Base-by-base conservation (phyloP, 2,797 vertebrate genomes). In the Enteromius radiatus region DNA sequence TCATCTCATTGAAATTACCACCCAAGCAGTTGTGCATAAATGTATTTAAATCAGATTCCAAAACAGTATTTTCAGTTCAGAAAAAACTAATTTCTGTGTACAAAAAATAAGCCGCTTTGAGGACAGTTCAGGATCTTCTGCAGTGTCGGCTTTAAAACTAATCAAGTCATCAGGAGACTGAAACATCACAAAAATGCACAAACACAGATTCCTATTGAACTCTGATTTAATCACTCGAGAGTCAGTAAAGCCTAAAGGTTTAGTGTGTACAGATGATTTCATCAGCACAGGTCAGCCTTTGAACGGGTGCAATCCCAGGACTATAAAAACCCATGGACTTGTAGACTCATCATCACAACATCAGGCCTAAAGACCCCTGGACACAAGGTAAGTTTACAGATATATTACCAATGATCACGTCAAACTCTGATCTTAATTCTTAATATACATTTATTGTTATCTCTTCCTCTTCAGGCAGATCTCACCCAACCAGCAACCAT, bases 211-310 rank as follows among this genome's bases (percentile, higher is more conserved):
- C 79, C 26, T n/a, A 21, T 23, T 86, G 89, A 87, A 91, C 91
- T 93, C 92, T 89, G 91, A 52, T 61, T 85, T 1, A 11, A 78
- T 81, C 82, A 69, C 33, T 28, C 79, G n/a, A 76, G 84, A 88
- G 78, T 88, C 86, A 49, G 61, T 73, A 81, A 76, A 52, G 78
- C 87, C 49, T 83, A 89, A 93, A 92, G 88, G 91, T 89, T 88
- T 80, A 61, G 74, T 3, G 64, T 54, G 47, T 49, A n/a, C 19
- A 12, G 59, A 43, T 82, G 84, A 87, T 87, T 67, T 80, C 61
- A 80, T 86, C 86, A 82, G 47, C 71, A 56, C 26, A 73, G 54
- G 19, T 86, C 84, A 85, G 67, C 74, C 73, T 82, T 49, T 80
- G 74, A 81, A 43, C 64, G 23, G 1, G 5, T 61, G 52, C 26